Evolutionary conservation across 92 coral and sea anemone species (phyloP).

Genomic region (Virgularia gustaviana): DNA sequence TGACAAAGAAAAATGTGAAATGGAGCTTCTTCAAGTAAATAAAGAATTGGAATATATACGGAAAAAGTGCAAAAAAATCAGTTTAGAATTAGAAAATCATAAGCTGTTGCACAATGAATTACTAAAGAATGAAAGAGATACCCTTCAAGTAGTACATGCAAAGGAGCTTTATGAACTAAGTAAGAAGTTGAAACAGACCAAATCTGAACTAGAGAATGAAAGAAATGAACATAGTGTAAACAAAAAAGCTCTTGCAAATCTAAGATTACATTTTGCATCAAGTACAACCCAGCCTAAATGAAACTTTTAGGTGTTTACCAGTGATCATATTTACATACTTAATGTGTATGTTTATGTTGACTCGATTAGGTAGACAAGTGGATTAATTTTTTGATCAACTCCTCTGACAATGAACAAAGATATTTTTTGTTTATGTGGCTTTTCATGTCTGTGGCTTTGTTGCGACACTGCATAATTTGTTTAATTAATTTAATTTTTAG

Average conservation of each 20-base stretch:
- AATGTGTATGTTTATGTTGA: no score
- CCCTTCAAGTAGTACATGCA: slow-evolving; percentile 27
- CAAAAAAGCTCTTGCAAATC: slow-evolving; percentile 75
- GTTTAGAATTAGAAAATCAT: slow-evolving; percentile 52
- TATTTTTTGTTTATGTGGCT: no score
- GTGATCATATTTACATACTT: no score
- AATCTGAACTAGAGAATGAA: slow-evolving; percentile 55
- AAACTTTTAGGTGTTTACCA: no score
- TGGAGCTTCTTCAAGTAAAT: slow-evolving; percentile 53
- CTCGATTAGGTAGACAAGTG: no score
- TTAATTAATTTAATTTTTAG: no score
- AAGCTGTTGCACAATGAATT: slow-evolving; percentile 39
- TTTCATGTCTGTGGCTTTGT: no score
- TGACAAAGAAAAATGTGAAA: slow-evolving; percentile 44
- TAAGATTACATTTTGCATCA: slow-evolving; percentile 71
- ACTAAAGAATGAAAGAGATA: slow-evolving; percentile 49
- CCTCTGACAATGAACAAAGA: no score
- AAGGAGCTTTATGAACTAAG: slow-evolving; percentile 49
- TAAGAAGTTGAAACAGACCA: slow-evolving; percentile 49
- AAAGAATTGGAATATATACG: slow-evolving; percentile 32
- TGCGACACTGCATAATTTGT: no score
- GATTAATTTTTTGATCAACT: no score
- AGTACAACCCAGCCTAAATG: no score
- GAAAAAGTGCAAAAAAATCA: slow-evolving; percentile 41
- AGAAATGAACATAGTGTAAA: slow-evolving; percentile 64